These are phyloP conservation scores for Drosophila takahashii DNA, from an alignment of 1,140 invertebrate genomes.

Conservation along the genomic window DNA sequence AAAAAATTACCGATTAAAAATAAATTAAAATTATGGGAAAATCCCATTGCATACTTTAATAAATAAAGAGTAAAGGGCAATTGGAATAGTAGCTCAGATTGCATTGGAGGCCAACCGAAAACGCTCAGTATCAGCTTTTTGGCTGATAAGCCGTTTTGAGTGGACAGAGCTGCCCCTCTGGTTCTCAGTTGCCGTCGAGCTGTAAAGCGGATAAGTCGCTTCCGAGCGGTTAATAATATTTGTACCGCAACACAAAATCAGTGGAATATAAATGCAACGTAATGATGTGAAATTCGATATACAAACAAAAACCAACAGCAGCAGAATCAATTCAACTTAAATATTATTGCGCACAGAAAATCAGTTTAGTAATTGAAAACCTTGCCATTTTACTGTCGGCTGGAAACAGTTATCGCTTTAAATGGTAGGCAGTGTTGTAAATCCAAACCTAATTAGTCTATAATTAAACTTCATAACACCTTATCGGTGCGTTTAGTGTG, in stretches of 20 bases:
- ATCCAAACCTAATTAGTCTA: conserved; percentile 34
- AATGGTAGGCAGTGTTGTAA: conserved; percentile 12
- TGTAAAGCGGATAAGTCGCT: conserved; percentile 13
- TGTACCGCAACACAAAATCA: neutral
- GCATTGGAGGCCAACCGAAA: conserved; percentile 2
- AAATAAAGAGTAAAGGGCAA: neutral
- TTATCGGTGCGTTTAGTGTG: neutral
- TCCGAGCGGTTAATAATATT: neutral
- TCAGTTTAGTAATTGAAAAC: neutral
- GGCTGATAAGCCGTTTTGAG: conserved; percentile 18
- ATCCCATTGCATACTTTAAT: neutral
- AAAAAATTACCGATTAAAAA: neutral
- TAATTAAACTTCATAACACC: conserved; percentile 19
- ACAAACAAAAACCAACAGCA: conserved; percentile 2
- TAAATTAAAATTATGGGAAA: neutral
- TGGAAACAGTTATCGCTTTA: conserved; percentile 9
- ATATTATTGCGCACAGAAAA: conserved; percentile 2
- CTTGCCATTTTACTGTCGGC: neutral
- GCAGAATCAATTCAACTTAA: neutral
- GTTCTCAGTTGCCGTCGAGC: conserved; percentile 14
- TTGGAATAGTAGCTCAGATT: neutral
- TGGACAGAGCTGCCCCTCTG: neutral
- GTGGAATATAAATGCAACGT: conserved; percentile 6
- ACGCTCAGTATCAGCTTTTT: conserved; percentile 16
- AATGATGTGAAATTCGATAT: conserved; percentile 6